Evolutionary conservation across 2,888 invertebrate species (phyloP).

Genomic region (Tenthredo amoena): DNA sequence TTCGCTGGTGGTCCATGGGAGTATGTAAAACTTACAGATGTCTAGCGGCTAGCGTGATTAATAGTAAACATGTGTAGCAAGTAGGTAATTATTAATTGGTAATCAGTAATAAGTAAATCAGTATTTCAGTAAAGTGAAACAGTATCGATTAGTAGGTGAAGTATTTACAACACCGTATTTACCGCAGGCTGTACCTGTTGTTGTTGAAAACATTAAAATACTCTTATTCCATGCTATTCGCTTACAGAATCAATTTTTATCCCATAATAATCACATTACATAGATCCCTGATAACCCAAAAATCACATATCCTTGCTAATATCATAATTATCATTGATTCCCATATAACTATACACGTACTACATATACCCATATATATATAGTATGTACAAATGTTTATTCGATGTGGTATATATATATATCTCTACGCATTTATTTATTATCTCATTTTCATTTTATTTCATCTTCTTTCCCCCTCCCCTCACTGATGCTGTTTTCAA

Average conservation of each 20-base stretch:
- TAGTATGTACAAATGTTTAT: not conserved
- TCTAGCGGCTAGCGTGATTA: slow-evolving; percentile 43
- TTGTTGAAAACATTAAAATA: slow-evolving; percentile 76
- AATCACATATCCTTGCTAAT: slow-evolving; percentile 3
- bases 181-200: slow-evolving; percentile 77
- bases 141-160: slow-evolving; percentile 51
- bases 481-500: not conserved
- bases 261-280: slow-evolving; percentile 4
- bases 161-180: slow-evolving; percentile 67
- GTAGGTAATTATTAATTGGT: slow-evolving; percentile 51
- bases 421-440: not conserved
- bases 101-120: slow-evolving; percentile 47
- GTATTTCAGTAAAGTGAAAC: slow-evolving; percentile 46
- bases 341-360: not conserved
- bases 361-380: not conserved
- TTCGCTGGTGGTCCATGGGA: slow-evolving; percentile 19
- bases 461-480: not conserved
- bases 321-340: not conserved
- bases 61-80: slow-evolving; percentile 49
- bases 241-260: slow-evolving; percentile 66
- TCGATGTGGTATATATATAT: not conserved
- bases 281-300: not conserved
- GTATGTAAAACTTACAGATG: slow-evolving; percentile 48
- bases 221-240: slow-evolving; percentile 75
- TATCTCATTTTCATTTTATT: not conserved